These are phyloP conservation scores for Cinara cedri DNA, from an alignment of 2,888 invertebrate species.

Conservation along the genomic window DNA sequence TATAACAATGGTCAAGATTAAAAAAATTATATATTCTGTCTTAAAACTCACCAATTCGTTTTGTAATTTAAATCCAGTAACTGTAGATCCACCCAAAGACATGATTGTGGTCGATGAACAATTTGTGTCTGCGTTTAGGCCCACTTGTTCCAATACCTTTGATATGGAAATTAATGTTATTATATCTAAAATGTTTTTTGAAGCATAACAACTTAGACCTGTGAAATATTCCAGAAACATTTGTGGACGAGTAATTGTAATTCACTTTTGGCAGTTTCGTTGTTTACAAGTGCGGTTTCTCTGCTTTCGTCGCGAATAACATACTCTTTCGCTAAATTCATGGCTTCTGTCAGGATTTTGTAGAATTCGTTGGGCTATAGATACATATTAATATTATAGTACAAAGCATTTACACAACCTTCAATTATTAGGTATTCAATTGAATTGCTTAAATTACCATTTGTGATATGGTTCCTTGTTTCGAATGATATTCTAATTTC, in stretches of 20 bases:
- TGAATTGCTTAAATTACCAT: constrained; percentile 62
- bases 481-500: constrained; percentile 82
- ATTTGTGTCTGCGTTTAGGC: constrained; percentile 71
- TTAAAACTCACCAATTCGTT: constrained; percentile 35
- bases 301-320: constrained; percentile 74
- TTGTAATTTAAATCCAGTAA: constrained; percentile 23
- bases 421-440: not conserved
- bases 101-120: constrained; percentile 50
- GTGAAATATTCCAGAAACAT: constrained; percentile 65
- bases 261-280: constrained; percentile 66
- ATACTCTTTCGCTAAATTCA: constrained; percentile 74
- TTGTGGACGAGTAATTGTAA: constrained; percentile 67
- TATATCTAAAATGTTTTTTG: constrained; percentile 65
- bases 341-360: constrained; percentile 74
- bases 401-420: constrained; percentile 12
- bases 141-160: constrained; percentile 74
- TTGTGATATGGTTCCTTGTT: constrained; percentile 84
- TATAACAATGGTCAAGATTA: no score
- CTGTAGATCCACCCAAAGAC: constrained; percentile 48
- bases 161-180: not conserved
- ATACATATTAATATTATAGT: constrained; percentile 60
- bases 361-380: constrained; percentile 75
- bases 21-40: no score
- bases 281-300: constrained; percentile 69
- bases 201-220: constrained; percentile 59